Percentiles rank a stretch among this genome's conserved stretches.
Conservation (phyloP, 2,888 invertebrate genomes). For the Chaetoderma sp. region DNA sequence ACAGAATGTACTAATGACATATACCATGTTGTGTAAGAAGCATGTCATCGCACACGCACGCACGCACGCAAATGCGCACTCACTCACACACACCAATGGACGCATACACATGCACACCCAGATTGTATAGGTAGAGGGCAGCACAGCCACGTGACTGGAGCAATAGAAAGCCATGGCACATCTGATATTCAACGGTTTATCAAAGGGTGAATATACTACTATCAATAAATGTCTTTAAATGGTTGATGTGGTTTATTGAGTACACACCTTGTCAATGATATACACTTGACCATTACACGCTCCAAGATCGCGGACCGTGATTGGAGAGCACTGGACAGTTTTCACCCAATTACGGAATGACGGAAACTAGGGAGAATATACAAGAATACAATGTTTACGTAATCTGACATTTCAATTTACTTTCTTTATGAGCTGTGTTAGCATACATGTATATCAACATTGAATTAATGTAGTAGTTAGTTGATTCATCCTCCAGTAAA, state of each 20-base stretch:
- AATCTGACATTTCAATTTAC: neutral
- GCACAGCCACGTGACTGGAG: neutral
- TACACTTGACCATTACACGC: constrained; percentile 79
- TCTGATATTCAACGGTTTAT: too few relatives aligned
- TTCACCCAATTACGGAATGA: constrained; percentile 72
- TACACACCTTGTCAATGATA: constrained; percentile 75
- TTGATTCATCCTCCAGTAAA: too few relatives aligned
- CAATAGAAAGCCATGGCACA: too few relatives aligned
- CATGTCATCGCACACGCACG: too few relatives aligned
- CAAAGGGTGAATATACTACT: too few relatives aligned
- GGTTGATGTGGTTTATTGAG: constrained; percentile 27
- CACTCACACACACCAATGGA: neutral
- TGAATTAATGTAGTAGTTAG: too few relatives aligned
- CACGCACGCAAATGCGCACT: too few relatives aligned
- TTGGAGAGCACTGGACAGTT: constrained; percentile 77
- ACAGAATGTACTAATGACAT: too few relatives aligned
- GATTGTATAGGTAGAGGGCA: neutral
- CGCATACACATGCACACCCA: neutral
- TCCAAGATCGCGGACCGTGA: constrained; percentile 76
- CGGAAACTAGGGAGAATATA: constrained; percentile 40
- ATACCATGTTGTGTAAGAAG: too few relatives aligned
- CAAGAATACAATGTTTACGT: constrained; percentile 12
- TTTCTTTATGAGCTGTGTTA: too few relatives aligned
- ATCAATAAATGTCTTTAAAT: too few relatives aligned
- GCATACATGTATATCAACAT: too few relatives aligned